Evolutionary conservation across 1,140 invertebrate genomes (phyloP), one percentile per base, ranked within the genome.

Genomic region (Caenorhabditis briggsae): DNA sequence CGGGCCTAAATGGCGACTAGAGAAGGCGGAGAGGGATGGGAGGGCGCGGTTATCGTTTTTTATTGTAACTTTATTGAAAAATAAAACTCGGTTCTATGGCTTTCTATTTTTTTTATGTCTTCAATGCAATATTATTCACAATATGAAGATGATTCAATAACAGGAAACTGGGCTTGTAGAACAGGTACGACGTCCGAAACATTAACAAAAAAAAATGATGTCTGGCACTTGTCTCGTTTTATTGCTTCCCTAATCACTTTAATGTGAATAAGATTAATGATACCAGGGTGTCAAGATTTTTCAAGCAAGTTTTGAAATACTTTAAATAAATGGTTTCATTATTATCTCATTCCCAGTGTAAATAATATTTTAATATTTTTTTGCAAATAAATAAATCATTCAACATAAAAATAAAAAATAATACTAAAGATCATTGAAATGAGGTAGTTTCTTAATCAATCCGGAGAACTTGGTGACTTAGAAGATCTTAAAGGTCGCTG

Each of bases 1-100:
- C 8, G 70, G 70, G 70, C 20, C 70, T n/a, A 78, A 78, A 78
- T 78, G 70, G 70, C 70, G 70, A 46, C 70, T 78, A 50, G 70
- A 78, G 70, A 46, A 78, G 46, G 9, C 9, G 23, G 61, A 33
- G 3, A 65, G 61, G 23, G 70, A 18, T 20, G 18, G n/a, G 33
- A 25, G 46, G 70, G 70, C 46, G 70, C 46, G 70, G 70, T 48
- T 78, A 53, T 50, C 46, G 6, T 16, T n/a, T 78, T 33, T 33
- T 33, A 33, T 33, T 78, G 70, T 78, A 78, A 78, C 70, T 78
- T 9, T 78, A 78, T 78, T 78, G 70, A 48, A 78, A 78, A 50
- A 78, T 78, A 46, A 23, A 46, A 78, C 20, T 50, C 46, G 46
- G 46, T 78, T n/a, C 6, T 16, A 18, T 48, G 65, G 11, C 56